A percentile compares a stretch with the other conserved stretches of the same genome.
Evolutionary conservation across 2,888 invertebrate genomes (phyloP).

Genomic region (Drosophila borborema): DNA sequence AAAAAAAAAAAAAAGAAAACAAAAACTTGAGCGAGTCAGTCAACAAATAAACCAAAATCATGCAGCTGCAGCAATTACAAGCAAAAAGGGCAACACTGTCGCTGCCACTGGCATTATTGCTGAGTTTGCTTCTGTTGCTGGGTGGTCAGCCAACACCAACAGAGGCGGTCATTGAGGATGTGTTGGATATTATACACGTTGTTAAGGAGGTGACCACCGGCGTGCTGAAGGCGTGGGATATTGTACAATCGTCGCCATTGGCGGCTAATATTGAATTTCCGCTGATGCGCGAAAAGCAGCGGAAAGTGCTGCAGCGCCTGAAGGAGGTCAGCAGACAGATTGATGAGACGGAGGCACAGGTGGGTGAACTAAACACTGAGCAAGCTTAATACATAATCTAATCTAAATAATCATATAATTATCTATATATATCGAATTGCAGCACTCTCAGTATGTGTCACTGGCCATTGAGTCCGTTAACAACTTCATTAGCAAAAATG

Average conservation of each 20-base stretch:
- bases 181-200: slow-evolving; percentile 87
- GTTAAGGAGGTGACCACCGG: slow-evolving; percentile 87
- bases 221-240: slow-evolving; percentile 88
- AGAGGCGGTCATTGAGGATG: slow-evolving; percentile 87
- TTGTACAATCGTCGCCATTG: slow-evolving; percentile 87
- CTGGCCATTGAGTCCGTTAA: slow-evolving; percentile 83
- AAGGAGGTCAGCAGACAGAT: slow-evolving; percentile 84
- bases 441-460: slow-evolving; percentile 82
- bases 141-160: slow-evolving; percentile 63
- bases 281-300: slow-evolving; percentile 87
- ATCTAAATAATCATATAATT: not conserved
- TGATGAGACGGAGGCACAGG: slow-evolving; percentile 84
- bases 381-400: not conserved
- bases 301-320: slow-evolving; percentile 87
- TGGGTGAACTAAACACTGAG: slow-evolving; percentile 35
- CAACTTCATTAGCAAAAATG: slow-evolving; percentile 79
- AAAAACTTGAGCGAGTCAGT: slow-evolving; percentile 10
- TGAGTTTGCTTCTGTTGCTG: slow-evolving; percentile 28
- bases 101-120: slow-evolving; percentile 7
- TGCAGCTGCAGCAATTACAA: slow-evolving; percentile 30
- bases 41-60: slow-evolving; percentile 8
- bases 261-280: slow-evolving; percentile 87
- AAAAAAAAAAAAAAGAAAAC: slow-evolving; percentile 17
- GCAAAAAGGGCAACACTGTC: slow-evolving; percentile 22
- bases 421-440: not conserved